Conservation (phyloP, 35 echinoderm and acorn worm species). For the Eucidaris tribuloides region DNA sequence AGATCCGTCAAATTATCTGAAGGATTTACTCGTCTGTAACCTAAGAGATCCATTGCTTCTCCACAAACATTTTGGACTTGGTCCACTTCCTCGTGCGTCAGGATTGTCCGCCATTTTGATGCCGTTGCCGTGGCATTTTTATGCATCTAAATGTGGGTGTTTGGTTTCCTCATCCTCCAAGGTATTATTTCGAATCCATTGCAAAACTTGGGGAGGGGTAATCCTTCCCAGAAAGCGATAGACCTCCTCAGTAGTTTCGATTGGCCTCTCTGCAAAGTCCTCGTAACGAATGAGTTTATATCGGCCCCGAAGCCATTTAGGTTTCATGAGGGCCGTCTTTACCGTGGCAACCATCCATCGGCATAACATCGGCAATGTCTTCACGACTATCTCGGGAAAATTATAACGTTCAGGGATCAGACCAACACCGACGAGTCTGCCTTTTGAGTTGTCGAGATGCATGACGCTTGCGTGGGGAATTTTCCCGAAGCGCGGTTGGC, state of each 20-base stretch:
- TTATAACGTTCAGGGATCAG: no score
- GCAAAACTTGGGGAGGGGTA: conserved; percentile 39
- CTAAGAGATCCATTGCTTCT: conserved; percentile 71
- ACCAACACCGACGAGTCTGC: no score
- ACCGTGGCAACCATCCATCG: conserved; percentile 70
- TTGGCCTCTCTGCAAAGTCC: conserved; percentile 66
- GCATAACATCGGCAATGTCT: conserved; percentile 67
- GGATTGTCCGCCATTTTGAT: conserved; percentile 55
- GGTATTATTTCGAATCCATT: conserved; percentile 79
- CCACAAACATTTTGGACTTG: conserved; percentile 66
- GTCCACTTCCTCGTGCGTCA: conserved; percentile 51
- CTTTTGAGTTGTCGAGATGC: no score
- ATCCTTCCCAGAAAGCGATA: conserved; percentile 73
- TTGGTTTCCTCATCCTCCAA: background rate
- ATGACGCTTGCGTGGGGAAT: no score
- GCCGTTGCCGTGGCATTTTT: conserved; percentile 76
- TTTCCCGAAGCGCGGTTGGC: no score
- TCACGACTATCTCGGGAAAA: background rate
- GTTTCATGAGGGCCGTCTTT: conserved; percentile 29
- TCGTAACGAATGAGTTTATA: conserved; percentile 90
- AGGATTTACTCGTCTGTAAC: conserved; percentile 28
- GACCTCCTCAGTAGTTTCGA: conserved; percentile 53
- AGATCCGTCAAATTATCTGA: conserved; percentile 1
- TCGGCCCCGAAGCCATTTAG: conserved; percentile 60
- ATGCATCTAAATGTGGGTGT: conserved; percentile 41